Evolutionary conservation across 1,140 invertebrate genomes (phyloP), one percentile per base, ranked within the genome.

Genomic region (Globodera rostochiensis): DNA sequence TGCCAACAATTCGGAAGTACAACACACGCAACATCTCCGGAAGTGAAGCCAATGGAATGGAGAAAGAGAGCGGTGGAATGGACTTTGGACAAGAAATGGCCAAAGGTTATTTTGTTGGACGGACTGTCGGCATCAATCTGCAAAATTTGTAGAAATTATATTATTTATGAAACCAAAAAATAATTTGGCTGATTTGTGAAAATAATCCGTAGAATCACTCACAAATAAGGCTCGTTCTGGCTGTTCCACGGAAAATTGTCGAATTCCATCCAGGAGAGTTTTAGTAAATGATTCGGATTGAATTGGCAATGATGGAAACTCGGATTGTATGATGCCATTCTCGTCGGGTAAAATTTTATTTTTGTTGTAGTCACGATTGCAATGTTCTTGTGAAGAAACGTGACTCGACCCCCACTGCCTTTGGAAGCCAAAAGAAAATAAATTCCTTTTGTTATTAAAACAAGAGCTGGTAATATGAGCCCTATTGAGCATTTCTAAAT

Each of bases 11-110:
- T 84, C 19, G 47, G 80, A 64, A 78, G 21, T 7, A 70, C 74
- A 70, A 83, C 69, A 46, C 64, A 19, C 2, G 82, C 84, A 50
- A 84, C 75, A 74, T 84, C 82, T 13, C 76, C 93, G 66, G 93
- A 92, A 82, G 91, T 91, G 3, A 95, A 90, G 47, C 93, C 93
- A n/a, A 75, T 66, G n/a, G 66, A 66, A 25, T 83, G 49, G 25
- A 87, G 79, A 74, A 86, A 87, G 21, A 60, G 46, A 3, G 84
- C 84, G 64, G 81, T 21, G 25, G 84, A 80, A 75, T 84, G 80
- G 25, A 45, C 46, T 25, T 79, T 57, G 50, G 77, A 57, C 45
- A 74, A 79, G 19, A 84, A 50, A 49, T 84, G 53, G 19, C 50
- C 11, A 66, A 71, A 84, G 6, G 84, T 77, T 6, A 86, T 66